phyloP scores from a whole-genome alignment of 2,888 invertebrate genomes.

The Rotaria socialis region DNA sequence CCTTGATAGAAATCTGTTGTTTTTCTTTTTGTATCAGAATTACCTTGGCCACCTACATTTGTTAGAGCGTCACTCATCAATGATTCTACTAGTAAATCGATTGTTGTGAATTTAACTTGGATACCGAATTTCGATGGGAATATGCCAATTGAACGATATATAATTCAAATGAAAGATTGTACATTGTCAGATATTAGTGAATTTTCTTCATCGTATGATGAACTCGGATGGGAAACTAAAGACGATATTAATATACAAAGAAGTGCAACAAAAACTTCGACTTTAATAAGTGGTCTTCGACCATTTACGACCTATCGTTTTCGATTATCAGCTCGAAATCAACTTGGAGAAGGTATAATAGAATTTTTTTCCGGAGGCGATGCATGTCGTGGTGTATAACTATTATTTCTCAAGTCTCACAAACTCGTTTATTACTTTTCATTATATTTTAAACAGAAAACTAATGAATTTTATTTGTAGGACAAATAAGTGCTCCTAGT shows the following conservation, averaged over 20 bases:
- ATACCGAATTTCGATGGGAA: conserved; percentile 94
- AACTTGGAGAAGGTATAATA: conserved; percentile 81
- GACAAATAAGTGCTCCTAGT: conserved; percentile 73
- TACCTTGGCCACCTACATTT: conserved; percentile 21
- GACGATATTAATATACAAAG: not conserved
- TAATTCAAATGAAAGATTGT: conserved; percentile 69
- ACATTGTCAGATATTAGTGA: not conserved
- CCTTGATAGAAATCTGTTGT: not conserved
- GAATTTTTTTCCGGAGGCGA: too few species aligned
- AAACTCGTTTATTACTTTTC: too few species aligned
- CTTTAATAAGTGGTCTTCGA: conserved; percentile 69
- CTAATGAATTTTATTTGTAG: not conserved
- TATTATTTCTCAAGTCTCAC: too few species aligned
- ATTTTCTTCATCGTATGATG: not conserved
- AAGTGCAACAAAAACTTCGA: conserved; percentile 36
- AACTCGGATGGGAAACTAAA: not conserved
- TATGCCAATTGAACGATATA: conserved; percentile 84
- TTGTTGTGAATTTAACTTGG: conserved; percentile 79
- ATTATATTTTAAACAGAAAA: too few species aligned
- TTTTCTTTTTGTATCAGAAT: not conserved
- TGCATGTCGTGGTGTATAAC: too few species aligned
- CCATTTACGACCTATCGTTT: conserved; percentile 94
- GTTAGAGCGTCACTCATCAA: not conserved
- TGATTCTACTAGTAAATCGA: not conserved
- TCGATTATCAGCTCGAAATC: conserved; percentile 89